Evolutionary conservation across 2,113 vertebrate genomes (phyloP), one percentile per base, ranked within the genome.

Genomic region (Notothenia coriiceps): DNA sequence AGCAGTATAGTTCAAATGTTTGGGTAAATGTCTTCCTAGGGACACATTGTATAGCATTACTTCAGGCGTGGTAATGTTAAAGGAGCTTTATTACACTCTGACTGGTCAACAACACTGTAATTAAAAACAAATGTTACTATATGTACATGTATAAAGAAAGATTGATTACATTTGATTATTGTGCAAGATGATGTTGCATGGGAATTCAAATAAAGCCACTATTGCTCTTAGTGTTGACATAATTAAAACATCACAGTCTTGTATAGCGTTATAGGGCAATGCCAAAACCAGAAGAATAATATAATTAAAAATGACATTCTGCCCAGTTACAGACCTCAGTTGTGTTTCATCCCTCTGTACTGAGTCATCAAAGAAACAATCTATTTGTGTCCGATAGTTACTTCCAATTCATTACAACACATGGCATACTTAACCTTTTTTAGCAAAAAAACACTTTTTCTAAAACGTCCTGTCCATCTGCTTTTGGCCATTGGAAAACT

Each of bases 381-480:
- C 25, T 50, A 1, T 40, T 65, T 66, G 22, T 56, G n/a, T 33
- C 25, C 12, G 7, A 8, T n/a, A 2, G 5, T 29, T 55, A 9
- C 64, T 76, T 40, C 35, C 1, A 40, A 40, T 40, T 40, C 35
- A 40, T 56, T 5, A 15, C 15, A 56, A 10, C n/a, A 2, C 22
- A 18, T 8, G 7, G 29, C 33, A 63, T 33, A 17, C 40, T 47
- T 3, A 43, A 10, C 17, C 43, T 49, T 18, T 18, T 79, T 76
- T 29, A 70, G 35, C 49, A 47, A 57, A 74, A 29, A 72, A 10
- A 7, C n/a, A 56, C 12, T 59, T 80, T 70, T 60, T 17, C 55
- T 11, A 65, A 61, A 77, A 65, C 67, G 60, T 79, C 66, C 68
- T 49, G 33, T 62, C 40, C 50, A 51, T 63, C 60, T 66, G 55